Conservation (phyloP, 2,888 invertebrate genomes). For the Cantharis lateralis region DNA sequence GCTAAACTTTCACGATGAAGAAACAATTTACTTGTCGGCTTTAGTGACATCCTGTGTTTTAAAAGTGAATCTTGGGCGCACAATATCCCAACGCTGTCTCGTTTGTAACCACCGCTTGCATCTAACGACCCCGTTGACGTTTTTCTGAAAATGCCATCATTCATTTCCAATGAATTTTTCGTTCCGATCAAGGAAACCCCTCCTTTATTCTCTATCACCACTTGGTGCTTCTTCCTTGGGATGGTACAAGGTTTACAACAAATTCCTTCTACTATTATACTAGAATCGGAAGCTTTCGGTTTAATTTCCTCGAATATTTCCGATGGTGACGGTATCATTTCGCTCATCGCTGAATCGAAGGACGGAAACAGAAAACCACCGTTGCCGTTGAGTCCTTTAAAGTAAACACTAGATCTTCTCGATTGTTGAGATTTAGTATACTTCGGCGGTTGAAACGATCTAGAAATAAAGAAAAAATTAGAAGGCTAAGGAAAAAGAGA, state of each 20-base stretch:
- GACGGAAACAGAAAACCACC: slow-evolving; percentile 1
- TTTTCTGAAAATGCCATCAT: neutral
- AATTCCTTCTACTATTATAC: neutral
- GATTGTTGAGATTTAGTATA: neutral
- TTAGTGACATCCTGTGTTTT: slow-evolving; percentile 13
- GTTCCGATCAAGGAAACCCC: slow-evolving; percentile 5
- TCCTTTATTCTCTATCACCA: neutral
- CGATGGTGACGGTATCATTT: neutral
- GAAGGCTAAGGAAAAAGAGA: neutral
- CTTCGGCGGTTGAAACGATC: neutral
- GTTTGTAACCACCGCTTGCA: neutral
- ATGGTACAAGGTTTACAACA: neutral
- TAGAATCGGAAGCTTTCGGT: neutral
- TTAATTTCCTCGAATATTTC: neutral
- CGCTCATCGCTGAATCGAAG: neutral
- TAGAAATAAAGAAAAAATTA: neutral
- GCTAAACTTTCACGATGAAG: neutral
- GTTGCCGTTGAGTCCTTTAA: neutral
- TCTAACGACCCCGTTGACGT: neutral
- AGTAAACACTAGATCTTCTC: slow-evolving; percentile 1
- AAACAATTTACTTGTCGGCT: neutral
- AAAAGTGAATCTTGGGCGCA: slow-evolving; percentile 3
- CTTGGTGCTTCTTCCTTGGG: neutral
- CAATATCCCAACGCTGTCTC: neutral
- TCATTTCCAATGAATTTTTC: slow-evolving; percentile 4